Evolutionary conservation across 2,113 vertebrate species (phyloP).

Genomic region (Sarotherodon lohbergeri): DNA sequence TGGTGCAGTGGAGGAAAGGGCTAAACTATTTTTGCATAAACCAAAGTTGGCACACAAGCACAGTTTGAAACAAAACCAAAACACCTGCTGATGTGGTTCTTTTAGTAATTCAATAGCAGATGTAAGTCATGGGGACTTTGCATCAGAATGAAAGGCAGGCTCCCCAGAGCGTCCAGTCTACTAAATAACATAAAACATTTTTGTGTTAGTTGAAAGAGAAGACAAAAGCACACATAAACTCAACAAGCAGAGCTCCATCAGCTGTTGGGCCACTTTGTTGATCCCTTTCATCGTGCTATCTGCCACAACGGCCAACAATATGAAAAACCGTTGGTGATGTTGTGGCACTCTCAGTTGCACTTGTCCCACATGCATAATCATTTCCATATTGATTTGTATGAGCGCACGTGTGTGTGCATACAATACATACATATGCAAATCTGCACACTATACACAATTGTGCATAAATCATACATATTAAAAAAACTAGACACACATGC

Average conservation of each 20-base stretch:
- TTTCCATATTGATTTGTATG: neutral
- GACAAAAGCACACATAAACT: conserved; percentile 31
- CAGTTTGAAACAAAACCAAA: conserved; percentile 35
- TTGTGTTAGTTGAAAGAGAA: conserved; percentile 34
- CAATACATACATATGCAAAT: neutral
- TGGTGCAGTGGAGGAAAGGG: neutral
- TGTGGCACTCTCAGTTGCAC: neutral
- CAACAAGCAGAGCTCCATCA: conserved; percentile 6
- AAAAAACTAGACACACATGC: neutral
- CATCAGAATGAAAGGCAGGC: conserved; percentile 21
- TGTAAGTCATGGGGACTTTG: conserved; percentile 33
- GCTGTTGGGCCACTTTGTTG: conserved; percentile 14
- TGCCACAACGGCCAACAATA: conserved; percentile 10
- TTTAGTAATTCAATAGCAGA: conserved; percentile 42
- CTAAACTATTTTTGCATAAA: neutral
- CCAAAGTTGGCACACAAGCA: neutral
- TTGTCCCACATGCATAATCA: neutral
- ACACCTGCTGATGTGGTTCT: conserved; percentile 34
- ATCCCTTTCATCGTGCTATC: conserved; percentile 28
- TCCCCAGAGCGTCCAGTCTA: conserved; percentile 5
- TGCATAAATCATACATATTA: conserved; percentile 3
- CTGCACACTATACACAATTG: neutral
- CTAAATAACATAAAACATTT: conserved; percentile 38
- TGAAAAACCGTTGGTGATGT: neutral
- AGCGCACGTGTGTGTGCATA: neutral